These are phyloP conservation scores for Drosophila pseudotalamancana DNA, from an alignment of 2,888 invertebrate species.

Conservation along the genomic window DNA sequence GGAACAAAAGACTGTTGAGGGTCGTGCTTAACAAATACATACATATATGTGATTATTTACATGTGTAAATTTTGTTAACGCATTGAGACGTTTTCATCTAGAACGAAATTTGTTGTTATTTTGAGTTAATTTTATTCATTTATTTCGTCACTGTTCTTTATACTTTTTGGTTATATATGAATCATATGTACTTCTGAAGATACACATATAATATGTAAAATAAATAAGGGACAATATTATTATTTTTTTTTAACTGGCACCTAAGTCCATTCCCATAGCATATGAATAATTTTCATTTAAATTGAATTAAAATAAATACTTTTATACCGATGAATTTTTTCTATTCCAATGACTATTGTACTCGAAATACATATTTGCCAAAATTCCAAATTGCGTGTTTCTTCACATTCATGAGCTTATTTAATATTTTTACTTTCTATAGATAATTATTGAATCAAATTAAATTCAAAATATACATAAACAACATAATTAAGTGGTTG, in stretches of 20 bases:
- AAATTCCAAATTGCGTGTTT: not conserved
- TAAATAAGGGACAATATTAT: too few relatives aligned
- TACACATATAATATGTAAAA: too few relatives aligned
- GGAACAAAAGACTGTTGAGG: constrained; percentile 22
- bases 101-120: constrained; percentile 1
- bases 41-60: not conserved
- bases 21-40: not conserved
- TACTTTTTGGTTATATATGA: not conserved
- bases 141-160: not conserved
- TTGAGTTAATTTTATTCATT: not conserved
- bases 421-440: constrained; percentile 34
- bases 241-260: too few relatives aligned
- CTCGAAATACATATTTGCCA: not conserved
- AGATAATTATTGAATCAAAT: not conserved
- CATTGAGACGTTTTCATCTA: not conserved
- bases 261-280: too few relatives aligned
- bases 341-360: too few relatives aligned
- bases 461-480: constrained; percentile 16
- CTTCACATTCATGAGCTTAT: not conserved
- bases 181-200: too few relatives aligned
- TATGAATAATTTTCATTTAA: too few relatives aligned
- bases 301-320: too few relatives aligned
- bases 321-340: too few relatives aligned
- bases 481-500: constrained; percentile 33
- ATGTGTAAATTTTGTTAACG: not conserved